phyloP scores from a whole-genome alignment of 2,888 invertebrate genomes.

The Ormyrus nitidulus region DNA sequence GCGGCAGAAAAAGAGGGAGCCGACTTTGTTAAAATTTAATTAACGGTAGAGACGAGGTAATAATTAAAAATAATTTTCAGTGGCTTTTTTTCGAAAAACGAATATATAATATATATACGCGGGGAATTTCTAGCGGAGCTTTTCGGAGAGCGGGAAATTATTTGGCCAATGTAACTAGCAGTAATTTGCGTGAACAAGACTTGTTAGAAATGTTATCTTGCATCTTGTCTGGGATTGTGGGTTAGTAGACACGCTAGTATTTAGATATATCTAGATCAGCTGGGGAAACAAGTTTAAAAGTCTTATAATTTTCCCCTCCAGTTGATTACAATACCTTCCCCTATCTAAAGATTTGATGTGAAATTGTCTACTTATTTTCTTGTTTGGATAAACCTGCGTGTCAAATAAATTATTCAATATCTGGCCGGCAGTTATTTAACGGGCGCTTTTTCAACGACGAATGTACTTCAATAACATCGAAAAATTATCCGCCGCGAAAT shows the following conservation, averaged over 20 bases:
- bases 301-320: slow-evolving; percentile 9
- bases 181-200: slow-evolving; percentile 31
- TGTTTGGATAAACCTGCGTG: too few relatives aligned
- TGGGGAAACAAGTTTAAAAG: slow-evolving; percentile 19
- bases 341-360: slow-evolving; percentile 2
- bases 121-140: too few relatives aligned
- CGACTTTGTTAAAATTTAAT: too few relatives aligned
- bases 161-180: slow-evolving; percentile 3
- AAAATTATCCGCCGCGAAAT: not conserved
- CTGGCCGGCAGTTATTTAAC: too few relatives aligned
- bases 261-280: slow-evolving; percentile 22
- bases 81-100: too few relatives aligned
- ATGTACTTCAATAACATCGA: not conserved
- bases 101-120: too few relatives aligned
- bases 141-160: slow-evolving; percentile 3
- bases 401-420: too few relatives aligned
- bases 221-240: slow-evolving; percentile 25
- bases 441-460: too few relatives aligned
- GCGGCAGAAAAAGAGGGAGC: too few relatives aligned
- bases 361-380: not conserved
- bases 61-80: too few relatives aligned
- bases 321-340: not conserved
- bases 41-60: too few relatives aligned
- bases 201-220: slow-evolving; percentile 25
- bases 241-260: slow-evolving; percentile 29